Evolutionary conservation across 2,797 vertebrate species (phyloP).

Genomic region (Arrhamphus sclerolepis): DNA sequence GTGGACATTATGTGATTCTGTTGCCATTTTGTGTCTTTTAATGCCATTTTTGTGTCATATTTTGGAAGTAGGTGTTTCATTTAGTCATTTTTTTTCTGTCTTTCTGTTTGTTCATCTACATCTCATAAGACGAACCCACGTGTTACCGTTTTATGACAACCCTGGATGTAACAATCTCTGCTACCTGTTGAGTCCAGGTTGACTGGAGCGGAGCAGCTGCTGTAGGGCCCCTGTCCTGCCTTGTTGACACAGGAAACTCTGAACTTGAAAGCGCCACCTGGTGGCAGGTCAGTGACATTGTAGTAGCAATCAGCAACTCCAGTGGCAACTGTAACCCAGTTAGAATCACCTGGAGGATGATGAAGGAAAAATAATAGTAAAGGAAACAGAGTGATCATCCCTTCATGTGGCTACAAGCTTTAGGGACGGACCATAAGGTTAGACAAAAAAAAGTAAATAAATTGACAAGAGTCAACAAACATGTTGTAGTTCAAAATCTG

Average conservation of each 20-base stretch:
- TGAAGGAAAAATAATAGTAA: neutral
- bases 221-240: slow-evolving; percentile 91
- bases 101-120: no score
- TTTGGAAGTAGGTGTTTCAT: neutral
- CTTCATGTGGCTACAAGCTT: neutral
- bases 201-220: slow-evolving; percentile 83
- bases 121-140: no score
- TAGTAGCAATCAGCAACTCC: slow-evolving; percentile 91
- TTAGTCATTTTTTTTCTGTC: no score
- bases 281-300: slow-evolving; percentile 88
- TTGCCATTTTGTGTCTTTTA: neutral
- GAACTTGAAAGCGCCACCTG: slow-evolving; percentile 78
- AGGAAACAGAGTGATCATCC: neutral
- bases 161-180: neutral
- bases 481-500: slow-evolving; percentile 4
- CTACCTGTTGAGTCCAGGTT: slow-evolving; percentile 77
- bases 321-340: slow-evolving; percentile 86
- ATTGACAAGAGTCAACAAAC: neutral
- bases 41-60: neutral
- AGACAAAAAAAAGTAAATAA: neutral
- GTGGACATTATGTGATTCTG: neutral
- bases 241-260: slow-evolving; percentile 91
- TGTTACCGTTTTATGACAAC: no score
- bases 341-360: slow-evolving; percentile 80
- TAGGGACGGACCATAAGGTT: neutral